phyloP scores from a whole-genome alignment of 1,140 invertebrate genomes.

The Apis cerana region DNA sequence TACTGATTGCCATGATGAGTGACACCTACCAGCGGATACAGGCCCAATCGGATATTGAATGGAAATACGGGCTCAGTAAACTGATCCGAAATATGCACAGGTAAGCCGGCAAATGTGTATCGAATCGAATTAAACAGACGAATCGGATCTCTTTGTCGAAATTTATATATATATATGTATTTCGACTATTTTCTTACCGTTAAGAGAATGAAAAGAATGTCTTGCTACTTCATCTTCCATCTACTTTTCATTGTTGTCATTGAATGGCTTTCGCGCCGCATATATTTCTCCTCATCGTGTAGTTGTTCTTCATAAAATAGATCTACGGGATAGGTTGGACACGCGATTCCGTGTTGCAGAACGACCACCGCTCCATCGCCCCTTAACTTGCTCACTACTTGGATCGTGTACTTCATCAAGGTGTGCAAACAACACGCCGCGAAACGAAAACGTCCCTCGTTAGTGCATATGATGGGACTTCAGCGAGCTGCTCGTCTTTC shows the following conservation, averaged over 20 bases:
- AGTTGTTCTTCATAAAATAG: not conserved
- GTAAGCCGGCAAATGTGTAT: slow-evolving; percentile 69
- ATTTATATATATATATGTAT: not conserved
- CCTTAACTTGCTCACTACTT: slow-evolving; percentile 97
- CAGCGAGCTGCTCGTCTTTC: slow-evolving; percentile 87
- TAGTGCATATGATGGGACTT: slow-evolving; percentile 92
- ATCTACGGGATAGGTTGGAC: slow-evolving; percentile 37
- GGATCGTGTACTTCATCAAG: slow-evolving; percentile 93
- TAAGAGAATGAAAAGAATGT: not conserved
- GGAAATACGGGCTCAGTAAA: slow-evolving; percentile 99
- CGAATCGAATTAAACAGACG: slow-evolving; percentile 4
- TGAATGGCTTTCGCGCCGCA: not conserved
- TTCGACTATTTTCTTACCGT: not conserved
- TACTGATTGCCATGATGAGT: slow-evolving; percentile 99
- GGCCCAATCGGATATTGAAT: slow-evolving; percentile 99
- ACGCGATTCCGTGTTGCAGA: slow-evolving; percentile 80
- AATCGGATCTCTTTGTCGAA: not conserved
- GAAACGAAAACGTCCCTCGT: slow-evolving; percentile 89
- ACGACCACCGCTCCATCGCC: slow-evolving; percentile 98
- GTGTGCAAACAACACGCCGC: slow-evolving; percentile 86
- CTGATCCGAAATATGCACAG: slow-evolving; percentile 99
- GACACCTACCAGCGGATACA: slow-evolving; percentile 99
- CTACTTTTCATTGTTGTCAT: not conserved
- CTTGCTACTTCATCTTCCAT: too few relatives aligned
- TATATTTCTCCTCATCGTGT: not conserved